These are phyloP conservation scores for Acanthurus leucopareius DNA, from an alignment of 2,797 vertebrate species.

Conservation along the genomic window DNA sequence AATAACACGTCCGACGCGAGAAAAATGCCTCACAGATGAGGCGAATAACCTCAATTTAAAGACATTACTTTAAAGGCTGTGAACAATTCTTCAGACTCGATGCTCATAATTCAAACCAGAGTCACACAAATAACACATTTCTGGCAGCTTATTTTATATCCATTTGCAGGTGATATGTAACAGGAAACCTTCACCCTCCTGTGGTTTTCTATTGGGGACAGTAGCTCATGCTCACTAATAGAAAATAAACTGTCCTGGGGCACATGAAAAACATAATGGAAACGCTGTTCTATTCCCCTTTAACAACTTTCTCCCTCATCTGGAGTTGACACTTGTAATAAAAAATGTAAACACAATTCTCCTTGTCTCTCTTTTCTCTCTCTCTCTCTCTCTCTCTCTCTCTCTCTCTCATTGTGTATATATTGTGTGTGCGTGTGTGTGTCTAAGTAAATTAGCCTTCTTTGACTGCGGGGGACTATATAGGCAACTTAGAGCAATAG, in stretches of 20 bases:
- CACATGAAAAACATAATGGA: slow-evolving; percentile 73
- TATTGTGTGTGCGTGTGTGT: slow-evolving; percentile 21
- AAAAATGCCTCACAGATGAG: slow-evolving; percentile 1
- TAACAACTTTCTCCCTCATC: slow-evolving; percentile 74
- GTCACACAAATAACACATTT: slow-evolving; percentile 35
- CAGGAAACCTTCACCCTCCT: slow-evolving; percentile 20
- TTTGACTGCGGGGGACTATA: slow-evolving; percentile 68
- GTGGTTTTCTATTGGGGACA: slow-evolving; percentile 51
- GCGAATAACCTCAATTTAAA: slow-evolving; percentile 22
- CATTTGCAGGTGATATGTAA: slow-evolving; percentile 55
- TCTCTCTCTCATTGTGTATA: background rate
- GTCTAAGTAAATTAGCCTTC: slow-evolving; percentile 59
- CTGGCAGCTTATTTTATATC: slow-evolving; percentile 48
- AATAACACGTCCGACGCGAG: background rate
- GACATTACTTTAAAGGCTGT: slow-evolving; percentile 16
- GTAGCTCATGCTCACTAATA: slow-evolving; percentile 68
- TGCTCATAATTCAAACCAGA: slow-evolving; percentile 37
- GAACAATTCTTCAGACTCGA: slow-evolving; percentile 3
- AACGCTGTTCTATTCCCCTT: slow-evolving; percentile 57
- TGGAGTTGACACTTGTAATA: slow-evolving; percentile 64
- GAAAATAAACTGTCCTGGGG: slow-evolving; percentile 75
- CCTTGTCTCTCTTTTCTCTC: slow-evolving; percentile 32
- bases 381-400: slow-evolving; percentile 28
- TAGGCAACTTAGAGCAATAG: slow-evolving; percentile 56
- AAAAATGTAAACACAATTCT: slow-evolving; percentile 73